phyloP scores from a whole-genome alignment of 2,113 vertebrate genomes.

The Okapia johnstoni region DNA sequence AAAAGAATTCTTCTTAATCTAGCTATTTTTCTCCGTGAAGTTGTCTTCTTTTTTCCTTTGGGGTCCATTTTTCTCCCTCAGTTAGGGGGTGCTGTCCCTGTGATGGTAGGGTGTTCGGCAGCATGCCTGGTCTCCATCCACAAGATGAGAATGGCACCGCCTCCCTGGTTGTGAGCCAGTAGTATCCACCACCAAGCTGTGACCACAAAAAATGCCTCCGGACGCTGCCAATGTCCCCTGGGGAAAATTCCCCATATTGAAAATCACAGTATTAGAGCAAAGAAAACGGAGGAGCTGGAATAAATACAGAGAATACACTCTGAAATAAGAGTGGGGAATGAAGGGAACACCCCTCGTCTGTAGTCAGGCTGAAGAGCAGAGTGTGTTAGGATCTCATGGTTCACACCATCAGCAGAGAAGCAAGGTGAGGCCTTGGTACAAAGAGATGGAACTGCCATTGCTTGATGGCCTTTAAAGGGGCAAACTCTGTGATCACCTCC shows the following conservation, averaged over 20 bases:
- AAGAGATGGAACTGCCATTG: not conserved
- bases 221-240: not conserved
- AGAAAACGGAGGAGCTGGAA: not conserved
- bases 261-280: not conserved
- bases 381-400: not conserved
- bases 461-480: not conserved
- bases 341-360: not conserved
- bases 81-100: not conserved
- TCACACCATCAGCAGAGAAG: not conserved
- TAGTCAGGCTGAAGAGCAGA: not conserved
- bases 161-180: not conserved
- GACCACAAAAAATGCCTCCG: not conserved
- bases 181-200: not conserved
- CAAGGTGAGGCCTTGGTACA: not conserved
- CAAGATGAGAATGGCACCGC: not conserved
- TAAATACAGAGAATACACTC: not conserved
- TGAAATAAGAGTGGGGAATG: not conserved
- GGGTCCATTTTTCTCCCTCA: not conserved
- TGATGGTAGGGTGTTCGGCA: not conserved
- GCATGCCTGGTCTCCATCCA: not conserved
- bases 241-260: not conserved
- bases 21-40: not conserved
- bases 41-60: not conserved
- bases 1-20: not conserved
- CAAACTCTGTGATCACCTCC: not conserved